Base-by-base conservation (phyloP, 30 jellyfish, hydroid and myxozoan genomes). In the Pelagia noctiluca region DNA sequence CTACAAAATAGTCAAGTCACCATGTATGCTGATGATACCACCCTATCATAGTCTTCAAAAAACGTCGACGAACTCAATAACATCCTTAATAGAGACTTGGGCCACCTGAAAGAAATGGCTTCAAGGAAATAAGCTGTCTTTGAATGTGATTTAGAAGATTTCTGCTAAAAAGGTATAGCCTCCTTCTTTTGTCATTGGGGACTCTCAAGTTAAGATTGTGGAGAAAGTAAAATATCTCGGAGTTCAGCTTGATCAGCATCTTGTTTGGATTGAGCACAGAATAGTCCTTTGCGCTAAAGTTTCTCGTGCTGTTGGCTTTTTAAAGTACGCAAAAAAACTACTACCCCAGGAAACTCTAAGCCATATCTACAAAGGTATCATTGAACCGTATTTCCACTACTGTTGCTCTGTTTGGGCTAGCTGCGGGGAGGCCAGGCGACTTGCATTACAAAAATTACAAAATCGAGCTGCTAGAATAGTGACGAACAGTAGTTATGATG, bases 391-490 rank as follows among this genome's bases (percentile, higher is more conserved):
- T 42, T 66, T 66, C 35, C 76, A 76, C 11, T 49, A 65, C 72
- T 81, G 91, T 33, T 81, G 91, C 84, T 66, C 84, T 63, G 83
- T 81, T 29, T 81, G 83, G 91, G 84, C 84, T 5, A 60, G 77
- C 35, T 24, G 78, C 37, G 52, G 78, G 57, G 57, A 42, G 16
- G 57, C 57, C 57, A 42, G 57, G 57, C 57, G 16, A 42, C 57
- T 65, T 1, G 24, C 57, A 32, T 37, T 65, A 31, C 76, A 63
- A 63, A 63, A 63, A 49, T 54, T 54, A 32, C 71, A 54, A 54
- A 54, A 54, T 54, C 25, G 71, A 7, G 71, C 71, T 54, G 71
- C 71, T 10, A 54, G 71, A 54, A 54, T 54, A 5, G 11, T 54
- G 19, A 60, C 73, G 19, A 60, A 16, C 34, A 60, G 36, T 19